phyloP scores from a whole-genome alignment of 2,797 vertebrate genomes.

The Myotis planiceps region DNA sequence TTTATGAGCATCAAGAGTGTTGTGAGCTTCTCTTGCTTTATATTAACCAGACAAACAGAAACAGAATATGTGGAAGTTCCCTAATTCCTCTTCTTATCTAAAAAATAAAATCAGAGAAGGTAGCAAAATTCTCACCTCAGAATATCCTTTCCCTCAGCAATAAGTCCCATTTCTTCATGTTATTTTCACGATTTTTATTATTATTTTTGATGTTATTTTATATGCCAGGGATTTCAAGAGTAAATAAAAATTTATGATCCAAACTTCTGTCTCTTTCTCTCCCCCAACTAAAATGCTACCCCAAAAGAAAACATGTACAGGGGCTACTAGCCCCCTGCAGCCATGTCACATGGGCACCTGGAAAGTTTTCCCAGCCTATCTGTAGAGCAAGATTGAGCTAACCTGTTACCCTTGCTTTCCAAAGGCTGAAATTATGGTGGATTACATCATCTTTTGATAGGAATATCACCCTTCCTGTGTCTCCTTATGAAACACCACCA shows the following conservation, averaged over 20 bases:
- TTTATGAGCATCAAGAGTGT: not conserved
- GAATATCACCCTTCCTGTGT: slow-evolving; percentile 26
- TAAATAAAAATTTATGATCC: slow-evolving; percentile 51
- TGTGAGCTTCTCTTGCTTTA: not conserved
- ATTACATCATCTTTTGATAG: slow-evolving; percentile 17
- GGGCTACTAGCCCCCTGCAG: not conserved
- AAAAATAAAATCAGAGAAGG: slow-evolving; percentile 35
- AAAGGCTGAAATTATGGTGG: not conserved
- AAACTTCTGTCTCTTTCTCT: not conserved
- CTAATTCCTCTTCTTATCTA: not conserved
- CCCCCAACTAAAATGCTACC: not conserved
- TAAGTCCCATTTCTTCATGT: not conserved
- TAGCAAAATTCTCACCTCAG: not conserved
- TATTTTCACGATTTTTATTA: not conserved
- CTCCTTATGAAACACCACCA: not conserved
- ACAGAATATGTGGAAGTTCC: not conserved
- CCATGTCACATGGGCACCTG: not conserved
- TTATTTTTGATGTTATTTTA: not conserved
- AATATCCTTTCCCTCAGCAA: not conserved
- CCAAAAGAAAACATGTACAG: not conserved
- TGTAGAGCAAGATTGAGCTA: not conserved
- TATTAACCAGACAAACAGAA: not conserved
- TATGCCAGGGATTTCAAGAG: not conserved
- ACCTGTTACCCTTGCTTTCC: slow-evolving; percentile 2
- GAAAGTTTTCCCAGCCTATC: not conserved